Percentiles rank a stretch among this genome's conserved stretches.
phyloP scores from a whole-genome alignment of 2,113 vertebrate species.

The Sminthopsis crassicaudata region DNA sequence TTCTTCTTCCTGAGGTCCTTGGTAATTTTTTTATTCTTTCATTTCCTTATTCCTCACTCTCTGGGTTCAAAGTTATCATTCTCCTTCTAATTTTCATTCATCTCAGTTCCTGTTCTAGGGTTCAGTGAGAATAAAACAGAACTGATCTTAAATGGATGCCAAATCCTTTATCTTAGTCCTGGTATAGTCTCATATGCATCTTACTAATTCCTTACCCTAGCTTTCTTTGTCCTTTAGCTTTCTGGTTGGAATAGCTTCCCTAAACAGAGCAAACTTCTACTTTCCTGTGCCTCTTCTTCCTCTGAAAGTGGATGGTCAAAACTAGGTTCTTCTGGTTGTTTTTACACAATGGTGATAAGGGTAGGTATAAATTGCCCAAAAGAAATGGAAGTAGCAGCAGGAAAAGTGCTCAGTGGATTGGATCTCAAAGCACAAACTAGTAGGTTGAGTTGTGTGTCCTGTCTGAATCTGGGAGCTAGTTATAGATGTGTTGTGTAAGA shows the following conservation, averaged over 20 bases:
- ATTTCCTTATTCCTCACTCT: not conserved
- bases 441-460: not conserved
- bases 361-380: not conserved
- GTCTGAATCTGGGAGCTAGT: no score
- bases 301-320: not conserved
- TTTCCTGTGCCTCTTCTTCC: not conserved
- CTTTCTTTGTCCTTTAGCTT: not conserved
- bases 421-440: not conserved
- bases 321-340: not conserved
- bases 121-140: not conserved
- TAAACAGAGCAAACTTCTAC: not conserved
- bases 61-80: not conserved
- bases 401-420: not conserved
- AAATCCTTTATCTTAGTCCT: not conserved
- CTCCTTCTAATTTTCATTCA: not conserved
- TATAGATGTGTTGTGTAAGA: no score
- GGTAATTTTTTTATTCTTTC: not conserved
- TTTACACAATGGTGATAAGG: not conserved
- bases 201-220: not conserved
- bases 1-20: not conserved
- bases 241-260: not conserved
- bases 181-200: not conserved
- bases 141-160: not conserved
- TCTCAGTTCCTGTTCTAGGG: not conserved
- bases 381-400: not conserved